Evolutionary conservation across 2,113 vertebrate species (phyloP).

Genomic region (Phalacrocorax brasilianus): DNA sequence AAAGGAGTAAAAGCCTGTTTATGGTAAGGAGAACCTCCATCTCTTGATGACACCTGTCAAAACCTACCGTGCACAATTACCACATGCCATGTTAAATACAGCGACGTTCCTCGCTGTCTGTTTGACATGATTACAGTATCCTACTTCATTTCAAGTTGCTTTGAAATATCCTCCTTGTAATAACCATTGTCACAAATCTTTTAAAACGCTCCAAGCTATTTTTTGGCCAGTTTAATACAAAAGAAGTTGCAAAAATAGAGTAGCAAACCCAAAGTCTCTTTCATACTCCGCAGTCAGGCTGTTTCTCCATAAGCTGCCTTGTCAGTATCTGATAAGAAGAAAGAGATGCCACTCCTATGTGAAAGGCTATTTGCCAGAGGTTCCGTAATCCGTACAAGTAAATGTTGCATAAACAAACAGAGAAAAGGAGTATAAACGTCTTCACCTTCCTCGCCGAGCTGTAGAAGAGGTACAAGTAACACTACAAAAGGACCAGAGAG

Average conservation of each 20-base stretch:
- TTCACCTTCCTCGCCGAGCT: slow-evolving; percentile 82
- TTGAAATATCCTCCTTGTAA: neutral
- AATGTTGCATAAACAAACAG: slow-evolving; percentile 84
- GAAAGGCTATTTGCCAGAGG: slow-evolving; percentile 90
- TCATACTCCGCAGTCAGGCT: slow-evolving; percentile 85
- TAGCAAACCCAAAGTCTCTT: neutral
- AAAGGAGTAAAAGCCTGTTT: neutral
- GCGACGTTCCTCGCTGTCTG: neutral
- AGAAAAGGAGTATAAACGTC: slow-evolving; percentile 74
- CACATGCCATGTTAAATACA: neutral
- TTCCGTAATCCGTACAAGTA: slow-evolving; percentile 87
- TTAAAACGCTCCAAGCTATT: neutral
- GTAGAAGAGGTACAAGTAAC: slow-evolving; percentile 92
- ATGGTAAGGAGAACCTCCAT: neutral
- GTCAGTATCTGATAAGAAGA: slow-evolving; percentile 84
- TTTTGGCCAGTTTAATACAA: neutral
- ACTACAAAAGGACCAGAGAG: slow-evolving; percentile 73
- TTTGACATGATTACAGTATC: neutral
- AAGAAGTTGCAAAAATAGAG: neutral
- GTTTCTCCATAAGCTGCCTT: slow-evolving; percentile 83
- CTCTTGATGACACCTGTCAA: neutral
- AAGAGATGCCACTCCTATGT: slow-evolving; percentile 84
- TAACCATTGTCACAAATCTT: neutral
- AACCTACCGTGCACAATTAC: neutral
- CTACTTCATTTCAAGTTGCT: neutral